Percentiles rank a stretch among this genome's conserved stretches.
phyloP scores from a whole-genome alignment of 2,113 vertebrate genomes.

The Garra rufa region DNA sequence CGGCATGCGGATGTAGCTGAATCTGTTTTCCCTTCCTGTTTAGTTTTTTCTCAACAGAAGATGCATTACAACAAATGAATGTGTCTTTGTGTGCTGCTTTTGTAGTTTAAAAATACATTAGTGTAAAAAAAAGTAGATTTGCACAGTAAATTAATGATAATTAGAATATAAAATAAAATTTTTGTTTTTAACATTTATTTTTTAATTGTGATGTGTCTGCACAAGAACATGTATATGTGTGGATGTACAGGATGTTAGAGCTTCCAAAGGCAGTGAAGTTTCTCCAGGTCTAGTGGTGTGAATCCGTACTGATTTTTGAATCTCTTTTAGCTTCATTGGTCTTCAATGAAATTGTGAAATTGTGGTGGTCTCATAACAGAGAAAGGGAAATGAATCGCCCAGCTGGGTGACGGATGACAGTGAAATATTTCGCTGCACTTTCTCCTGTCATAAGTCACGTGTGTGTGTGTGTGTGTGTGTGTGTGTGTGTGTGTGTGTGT shows the following conservation, averaged over 20 bases:
- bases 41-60: conserved; percentile 15
- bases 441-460: conserved; percentile 88
- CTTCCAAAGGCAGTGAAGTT: background rate
- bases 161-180: background rate
- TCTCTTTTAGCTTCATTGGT: conserved; percentile 81
- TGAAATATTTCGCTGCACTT: conserved; percentile 95
- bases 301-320: conserved; percentile 73
- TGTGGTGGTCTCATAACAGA: conserved; percentile 87
- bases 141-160: background rate
- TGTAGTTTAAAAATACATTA: background rate
- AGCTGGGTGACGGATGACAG: conserved; percentile 85
- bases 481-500: conserved; percentile 58
- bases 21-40: conserved; percentile 12
- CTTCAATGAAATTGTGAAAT: conserved; percentile 91
- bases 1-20: conserved; percentile 7
- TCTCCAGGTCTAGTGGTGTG: conserved; percentile 3
- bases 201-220: background rate
- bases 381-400: conserved; percentile 87
- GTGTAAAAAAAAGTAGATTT: background rate
- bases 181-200: background rate
- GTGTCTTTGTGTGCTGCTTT: background rate
- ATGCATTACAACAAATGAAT: background rate
- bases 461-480: conserved; percentile 75
- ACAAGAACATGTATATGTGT: background rate
- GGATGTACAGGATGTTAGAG: background rate